Base-by-base conservation (phyloP, 2,888 invertebrate genomes). In the Drosophila infuscata region DNA sequence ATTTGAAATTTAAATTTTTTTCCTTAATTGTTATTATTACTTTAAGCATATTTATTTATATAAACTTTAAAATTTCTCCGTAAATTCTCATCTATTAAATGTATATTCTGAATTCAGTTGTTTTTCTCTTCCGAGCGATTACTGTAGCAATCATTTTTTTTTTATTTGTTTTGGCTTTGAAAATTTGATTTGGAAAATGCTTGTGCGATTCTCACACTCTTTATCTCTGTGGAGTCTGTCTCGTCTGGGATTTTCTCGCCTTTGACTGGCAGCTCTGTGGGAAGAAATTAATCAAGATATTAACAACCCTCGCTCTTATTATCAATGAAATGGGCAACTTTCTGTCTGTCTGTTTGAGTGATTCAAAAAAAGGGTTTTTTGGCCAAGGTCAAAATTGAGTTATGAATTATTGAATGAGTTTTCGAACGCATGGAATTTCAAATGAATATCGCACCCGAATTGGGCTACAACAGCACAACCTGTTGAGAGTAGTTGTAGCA, bases 261-360 rank as follows among this genome's bases (percentile, higher is more conserved):
- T 66, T 76, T 59, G 62, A 81, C 5, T 32, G 12, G 68, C 66
- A 67, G 75, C 75, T 63, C 60, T 74, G 60, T 76, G 70, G 74
- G 56, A 77, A 75, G 76, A 76, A 91, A 89, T 91, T 91, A 88
- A 88, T 88, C 85, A 83, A 71, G 77, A 83, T 89, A 83, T 89
- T 80, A 91, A 76, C 90, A 79, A 88, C 90, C 90, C 88, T 73
- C 35, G 46, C 36, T 9, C 2, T 11, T 46, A 36, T 41, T 52
- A 49, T 43, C 72, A 68, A 65, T 77, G 58, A 63, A 58, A 41
- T 65, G 61, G 58, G 59, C 60, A 69, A 57, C 33, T 49, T 20
- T 35, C 59, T 35, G 59, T 12, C 59, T 35, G 59, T 12, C n/a
- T 11, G 46, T 11, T 48, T 48, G 53, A 20, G 52, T 33, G 41